Evolutionary conservation across 92 coral and sea anemone genomes (phyloP), one percentile per base, ranked within the genome.

Genomic region (Nematostella vectensis): DNA sequence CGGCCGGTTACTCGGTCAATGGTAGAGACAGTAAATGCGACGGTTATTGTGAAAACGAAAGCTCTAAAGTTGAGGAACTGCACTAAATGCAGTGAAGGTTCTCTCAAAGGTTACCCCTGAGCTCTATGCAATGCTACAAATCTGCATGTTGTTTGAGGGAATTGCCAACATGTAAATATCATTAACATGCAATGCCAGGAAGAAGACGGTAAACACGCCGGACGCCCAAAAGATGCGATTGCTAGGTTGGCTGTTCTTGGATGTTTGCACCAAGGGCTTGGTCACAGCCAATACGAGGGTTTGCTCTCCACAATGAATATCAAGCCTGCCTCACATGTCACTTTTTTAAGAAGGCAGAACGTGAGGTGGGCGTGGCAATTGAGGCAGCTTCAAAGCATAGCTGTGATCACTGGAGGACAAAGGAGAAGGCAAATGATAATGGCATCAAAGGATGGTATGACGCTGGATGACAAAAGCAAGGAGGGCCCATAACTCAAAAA

Each of bases 401-500:
- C 26, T 55, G 61, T 31, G 61, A 30, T 1, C 29, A 55, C 11
- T 55, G 61, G 61, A 31, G 2, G 9, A 9, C 13, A 2, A 15
- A 3, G 20, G 61, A 55, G 47, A 29, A 31, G 15, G 10, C 17
- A 1, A 16, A 2, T 12, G 38, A 26, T 2, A 19, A 4, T 6
- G 61, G 61, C 15, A 1, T 61, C 19, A 61, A 45, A 47, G 58
- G 26, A 16, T 61, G 55, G 2, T 61, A 24, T 61, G 57, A 61
- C 24, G 56, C 54, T 13, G 56, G 68, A 18, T 61, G 68, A 57
- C 36, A 45, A 48, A 61, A 61, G 13, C 56, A 61, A 48, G 47
- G 54, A 33, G 45, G n/a, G 56, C 68, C n/a, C 68, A 61, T 26
- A 45, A 61, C 47, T 61, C 58, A 25, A 47, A 12, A 16, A 61